These are phyloP conservation scores for Meloidogyne chitwoodi DNA, from an alignment of 1,140 invertebrate species.

Conservation along the genomic window DNA sequence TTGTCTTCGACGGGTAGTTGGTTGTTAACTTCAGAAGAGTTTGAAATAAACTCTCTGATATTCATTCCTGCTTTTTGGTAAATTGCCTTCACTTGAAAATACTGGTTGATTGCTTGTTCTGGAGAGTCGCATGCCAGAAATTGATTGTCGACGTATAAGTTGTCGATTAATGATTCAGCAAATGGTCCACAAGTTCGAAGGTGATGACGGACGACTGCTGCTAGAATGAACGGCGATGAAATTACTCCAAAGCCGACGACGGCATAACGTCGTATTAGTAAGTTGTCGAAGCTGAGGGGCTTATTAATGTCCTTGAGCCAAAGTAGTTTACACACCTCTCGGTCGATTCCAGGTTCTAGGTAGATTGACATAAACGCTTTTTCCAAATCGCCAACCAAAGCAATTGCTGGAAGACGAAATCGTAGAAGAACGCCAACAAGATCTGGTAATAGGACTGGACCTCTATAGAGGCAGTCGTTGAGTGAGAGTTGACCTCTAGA, in stretches of 20 bases:
- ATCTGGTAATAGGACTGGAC: constrained; percentile 33
- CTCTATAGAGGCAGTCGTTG: constrained; percentile 55
- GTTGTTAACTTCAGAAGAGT: constrained; percentile 10
- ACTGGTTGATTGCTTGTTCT: constrained; percentile 13
- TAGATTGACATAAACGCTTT: too few relatives aligned
- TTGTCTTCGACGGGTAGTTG: constrained; percentile 1
- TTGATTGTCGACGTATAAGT: constrained; percentile 40
- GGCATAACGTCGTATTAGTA: constrained; percentile 9
- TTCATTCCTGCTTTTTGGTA: constrained; percentile 34
- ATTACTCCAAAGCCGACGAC: constrained; percentile 18
- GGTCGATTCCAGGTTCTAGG: constrained; percentile 18
- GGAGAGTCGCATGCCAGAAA: background rate
- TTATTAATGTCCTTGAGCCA: constrained; percentile 29
- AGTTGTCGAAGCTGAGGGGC: background rate
- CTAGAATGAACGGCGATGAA: constrained; percentile 25
- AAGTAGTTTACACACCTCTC: constrained; percentile 27
- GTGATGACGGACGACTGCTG: constrained; percentile 24
- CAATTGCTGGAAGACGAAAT: too few relatives aligned
- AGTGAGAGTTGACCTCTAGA: constrained; percentile 37
- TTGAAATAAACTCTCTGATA: constrained; percentile 32
- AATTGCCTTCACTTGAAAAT: constrained; percentile 10
- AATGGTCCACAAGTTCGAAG: background rate
- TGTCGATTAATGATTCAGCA: constrained; percentile 1
- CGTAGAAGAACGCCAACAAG: constrained; percentile 31
- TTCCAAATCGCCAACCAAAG: too few relatives aligned